Percentiles rank a stretch among this genome's conserved stretches.
These are phyloP conservation scores for Anthophora plumipes DNA, from an alignment of 2,888 invertebrate species.

Conservation along the genomic window DNA sequence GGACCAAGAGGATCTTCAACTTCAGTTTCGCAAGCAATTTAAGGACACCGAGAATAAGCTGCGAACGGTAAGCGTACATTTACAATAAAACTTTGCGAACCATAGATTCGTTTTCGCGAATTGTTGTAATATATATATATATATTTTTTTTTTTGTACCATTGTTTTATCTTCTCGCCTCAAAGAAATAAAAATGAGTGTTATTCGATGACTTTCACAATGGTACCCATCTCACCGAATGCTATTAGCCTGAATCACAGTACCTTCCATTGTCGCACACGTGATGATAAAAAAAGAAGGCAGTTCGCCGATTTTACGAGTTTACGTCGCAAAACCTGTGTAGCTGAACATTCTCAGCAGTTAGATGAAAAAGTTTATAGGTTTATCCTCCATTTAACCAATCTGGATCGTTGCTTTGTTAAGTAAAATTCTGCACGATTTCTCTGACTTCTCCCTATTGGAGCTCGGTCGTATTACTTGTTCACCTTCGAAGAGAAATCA, in stretches of 20 bases:
- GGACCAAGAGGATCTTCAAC: slow-evolving; percentile 86
- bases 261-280: slow-evolving; percentile 56
- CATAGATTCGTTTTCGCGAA: not conserved
- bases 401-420: slow-evolving; percentile 44
- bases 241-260: slow-evolving; percentile 66
- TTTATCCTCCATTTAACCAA: slow-evolving; percentile 68
- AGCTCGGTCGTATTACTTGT: not conserved
- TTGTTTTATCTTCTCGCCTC: not conserved
- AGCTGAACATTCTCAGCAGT: slow-evolving; percentile 58
- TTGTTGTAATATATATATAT: no score
- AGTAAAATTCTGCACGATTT: slow-evolving; percentile 45
- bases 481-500: not conserved
- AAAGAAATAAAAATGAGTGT: slow-evolving; percentile 8
- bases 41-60: slow-evolving; percentile 87
- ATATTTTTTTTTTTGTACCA: slow-evolving; percentile 3
- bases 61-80: slow-evolving; percentile 85
- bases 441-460: slow-evolving; percentile 58
- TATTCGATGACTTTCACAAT: slow-evolving; percentile 67
- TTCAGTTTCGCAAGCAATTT: slow-evolving; percentile 86
- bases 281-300: slow-evolving; percentile 63
- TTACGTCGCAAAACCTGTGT: slow-evolving; percentile 67
- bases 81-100: not conserved
- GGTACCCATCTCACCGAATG: slow-evolving; percentile 32
- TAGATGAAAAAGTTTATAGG: slow-evolving; percentile 64
- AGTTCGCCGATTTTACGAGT: slow-evolving; percentile 74